phyloP scores from a whole-genome alignment of 2,888 invertebrate genomes.

The Caenorhabditis doughertyi region DNA sequence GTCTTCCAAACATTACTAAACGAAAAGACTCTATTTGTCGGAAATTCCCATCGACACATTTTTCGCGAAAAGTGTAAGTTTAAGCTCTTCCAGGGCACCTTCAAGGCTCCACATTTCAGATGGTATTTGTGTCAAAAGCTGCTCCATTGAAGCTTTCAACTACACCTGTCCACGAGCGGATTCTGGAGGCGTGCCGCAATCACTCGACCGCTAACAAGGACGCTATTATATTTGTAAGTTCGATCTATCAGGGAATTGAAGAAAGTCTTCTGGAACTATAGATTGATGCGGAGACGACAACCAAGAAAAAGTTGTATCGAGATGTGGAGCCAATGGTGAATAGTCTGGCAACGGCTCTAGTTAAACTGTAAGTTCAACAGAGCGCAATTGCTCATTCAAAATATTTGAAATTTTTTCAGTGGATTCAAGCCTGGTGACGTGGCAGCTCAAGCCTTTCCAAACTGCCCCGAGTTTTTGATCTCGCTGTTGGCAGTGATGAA shows the following conservation, averaged over 20 bases:
- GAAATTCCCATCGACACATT: conserved; percentile 14
- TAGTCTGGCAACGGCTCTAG: conserved; percentile 51
- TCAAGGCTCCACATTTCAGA: conserved; percentile 19
- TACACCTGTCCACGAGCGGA: conserved; percentile 55
- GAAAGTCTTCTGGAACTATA: background rate
- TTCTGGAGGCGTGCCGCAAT: conserved; percentile 38
- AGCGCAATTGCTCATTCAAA: background rate
- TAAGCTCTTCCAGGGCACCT: background rate
- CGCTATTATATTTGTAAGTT: conserved; percentile 58
- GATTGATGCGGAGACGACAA: conserved; percentile 48
- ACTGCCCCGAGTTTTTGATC: conserved; percentile 69
- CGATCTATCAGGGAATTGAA: background rate
- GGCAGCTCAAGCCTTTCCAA: conserved; percentile 65
- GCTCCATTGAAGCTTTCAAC: conserved; percentile 41
- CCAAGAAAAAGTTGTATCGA: conserved; percentile 49
- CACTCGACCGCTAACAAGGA: conserved; percentile 54
- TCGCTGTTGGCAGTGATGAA: conserved; percentile 69
- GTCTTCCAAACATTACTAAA: too few relatives aligned
- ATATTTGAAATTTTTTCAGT: too few relatives aligned
- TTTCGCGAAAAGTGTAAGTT: conserved; percentile 40
- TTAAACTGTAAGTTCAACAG: conserved; percentile 44
- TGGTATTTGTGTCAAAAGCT: conserved; percentile 65
- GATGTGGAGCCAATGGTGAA: conserved; percentile 60
- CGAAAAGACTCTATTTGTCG: too few relatives aligned
- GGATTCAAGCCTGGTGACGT: conserved; percentile 66